Evolutionary conservation across 2,888 invertebrate species (phyloP).

Genomic region (Brenthis ino): DNA sequence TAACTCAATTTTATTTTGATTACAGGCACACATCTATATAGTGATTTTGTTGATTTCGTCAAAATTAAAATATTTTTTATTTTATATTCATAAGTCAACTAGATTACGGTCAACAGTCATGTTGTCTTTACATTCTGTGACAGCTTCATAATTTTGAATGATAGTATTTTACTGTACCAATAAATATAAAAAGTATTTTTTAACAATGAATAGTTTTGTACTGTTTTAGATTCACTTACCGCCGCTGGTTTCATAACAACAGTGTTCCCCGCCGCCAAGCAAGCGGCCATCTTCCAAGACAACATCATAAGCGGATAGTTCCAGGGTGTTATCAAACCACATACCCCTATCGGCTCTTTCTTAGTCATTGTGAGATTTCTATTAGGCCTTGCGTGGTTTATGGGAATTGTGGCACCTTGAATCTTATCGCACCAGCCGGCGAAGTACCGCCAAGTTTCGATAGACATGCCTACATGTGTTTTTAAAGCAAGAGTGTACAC

Average conservation of each 20-base stretch:
- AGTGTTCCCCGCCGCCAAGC: conserved; percentile 97
- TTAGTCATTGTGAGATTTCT: conserved; percentile 92
- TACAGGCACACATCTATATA: not conserved
- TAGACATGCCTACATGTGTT: conserved; percentile 98
- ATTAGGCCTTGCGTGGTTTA: conserved; percentile 95
- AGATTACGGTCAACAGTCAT: no score
- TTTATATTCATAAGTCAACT: no score
- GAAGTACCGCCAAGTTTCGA: conserved; percentile 97
- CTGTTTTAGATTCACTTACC: conserved; percentile 61
- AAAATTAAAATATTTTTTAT: no score
- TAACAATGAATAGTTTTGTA: no score
- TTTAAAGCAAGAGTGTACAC: conserved; percentile 98
- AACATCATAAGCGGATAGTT: conserved; percentile 99
- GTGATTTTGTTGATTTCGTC: no score
- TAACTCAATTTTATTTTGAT: not conserved
- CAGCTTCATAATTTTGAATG: no score
- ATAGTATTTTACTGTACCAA: no score
- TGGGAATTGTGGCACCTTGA: conserved; percentile 94
- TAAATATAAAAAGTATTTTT: no score
- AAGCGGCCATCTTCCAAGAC: conserved; percentile 99
- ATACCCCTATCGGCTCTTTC: conserved; percentile 96
- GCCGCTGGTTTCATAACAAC: conserved; percentile 98
- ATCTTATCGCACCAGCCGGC: conserved; percentile 99
- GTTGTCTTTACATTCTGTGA: no score
- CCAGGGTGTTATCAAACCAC: conserved; percentile 97